Base-by-base conservation (phyloP, 1,140 invertebrate genomes). In the Campodea augens region DNA sequence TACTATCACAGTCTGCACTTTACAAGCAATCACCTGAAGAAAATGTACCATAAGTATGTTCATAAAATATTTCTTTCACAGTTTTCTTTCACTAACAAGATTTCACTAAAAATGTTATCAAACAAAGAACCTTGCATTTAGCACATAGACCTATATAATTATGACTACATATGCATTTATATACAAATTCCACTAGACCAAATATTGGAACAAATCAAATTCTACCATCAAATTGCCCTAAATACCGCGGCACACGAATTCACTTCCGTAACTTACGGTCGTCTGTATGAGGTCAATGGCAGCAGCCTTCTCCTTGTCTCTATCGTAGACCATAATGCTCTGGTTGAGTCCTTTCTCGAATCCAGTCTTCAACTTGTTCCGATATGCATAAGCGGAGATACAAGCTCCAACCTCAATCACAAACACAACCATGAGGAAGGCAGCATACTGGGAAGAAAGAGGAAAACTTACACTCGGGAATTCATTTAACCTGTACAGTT, bases 261-360 rank as follows among this genome's bases (percentile, higher is more conserved):
- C 38, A n/a, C 25, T 4, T 22, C 13, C 7, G 49, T 54, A 15
- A 57, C 63, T 68, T 67, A 85, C 81, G 53, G 69, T 73, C 22
- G 66, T 61, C 60, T 89, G 83, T 42, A 84, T 72, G 24, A 70
- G 66, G 55, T 87, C 77, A 50, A 86, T 69, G 52, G 77, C 70
- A 21, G 58, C 62, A 42, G 62, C 71, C 29, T 72, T 69, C 40
- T 67, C 61, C 1, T 58, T 44, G 50, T 71, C 63, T 7, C 64
- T 63, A n/a, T 71, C 68, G 57, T 85, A 85, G 41, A 67, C 66
- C 2, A 61, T 54, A 44, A 87, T 65, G 23, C 75, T 80, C 29
- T 73, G 62, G 36, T 75, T 77, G 3, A 86, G 58, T 12, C 77
- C 77, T 48, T 74, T 68, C 55, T 74, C 67, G 43, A 85, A 78